Conservation (phyloP, 2,113 vertebrate species). For the Hiodon alosoides region DNA sequence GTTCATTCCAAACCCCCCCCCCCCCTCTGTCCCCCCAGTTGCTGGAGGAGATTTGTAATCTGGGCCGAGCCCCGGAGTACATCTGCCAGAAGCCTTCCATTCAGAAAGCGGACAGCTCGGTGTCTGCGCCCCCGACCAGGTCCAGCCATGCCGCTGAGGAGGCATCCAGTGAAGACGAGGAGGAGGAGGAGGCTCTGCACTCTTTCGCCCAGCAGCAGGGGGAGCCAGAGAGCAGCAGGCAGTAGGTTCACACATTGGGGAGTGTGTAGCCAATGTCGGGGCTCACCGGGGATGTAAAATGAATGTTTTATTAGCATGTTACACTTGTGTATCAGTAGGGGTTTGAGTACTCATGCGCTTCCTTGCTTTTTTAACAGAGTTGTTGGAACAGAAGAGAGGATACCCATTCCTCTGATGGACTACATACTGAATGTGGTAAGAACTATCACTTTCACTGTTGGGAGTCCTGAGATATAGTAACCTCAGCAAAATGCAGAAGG, state of each 20-base stretch:
- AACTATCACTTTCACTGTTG: conserved; percentile 5
- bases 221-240: conserved; percentile 83
- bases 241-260: conserved; percentile 65
- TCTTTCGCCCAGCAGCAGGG: conserved; percentile 82
- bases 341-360: no score
- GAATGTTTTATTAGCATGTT: neutral
- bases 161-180: conserved; percentile 91
- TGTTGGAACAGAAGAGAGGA: conserved; percentile 85
- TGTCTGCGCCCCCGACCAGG: conserved; percentile 77
- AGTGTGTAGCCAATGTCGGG: neutral
- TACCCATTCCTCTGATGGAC: conserved; percentile 92
- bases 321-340: neutral
- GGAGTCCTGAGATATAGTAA: no score
- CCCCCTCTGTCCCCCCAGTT: conserved; percentile 55
- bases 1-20: neutral
- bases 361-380: conserved; percentile 58
- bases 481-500: no score
- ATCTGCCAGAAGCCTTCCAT: conserved; percentile 95
- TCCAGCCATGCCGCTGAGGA: conserved; percentile 91
- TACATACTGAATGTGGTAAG: conserved; percentile 93
- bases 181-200: conserved; percentile 88
- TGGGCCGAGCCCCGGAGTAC: conserved; percentile 86
- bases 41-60: conserved; percentile 90
- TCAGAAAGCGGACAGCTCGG: conserved; percentile 85
- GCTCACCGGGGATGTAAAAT: no score